These are phyloP conservation scores for Ashinkailepas kermadecensis DNA, from an alignment of 2,888 invertebrate genomes.

Conservation along the genomic window DNA sequence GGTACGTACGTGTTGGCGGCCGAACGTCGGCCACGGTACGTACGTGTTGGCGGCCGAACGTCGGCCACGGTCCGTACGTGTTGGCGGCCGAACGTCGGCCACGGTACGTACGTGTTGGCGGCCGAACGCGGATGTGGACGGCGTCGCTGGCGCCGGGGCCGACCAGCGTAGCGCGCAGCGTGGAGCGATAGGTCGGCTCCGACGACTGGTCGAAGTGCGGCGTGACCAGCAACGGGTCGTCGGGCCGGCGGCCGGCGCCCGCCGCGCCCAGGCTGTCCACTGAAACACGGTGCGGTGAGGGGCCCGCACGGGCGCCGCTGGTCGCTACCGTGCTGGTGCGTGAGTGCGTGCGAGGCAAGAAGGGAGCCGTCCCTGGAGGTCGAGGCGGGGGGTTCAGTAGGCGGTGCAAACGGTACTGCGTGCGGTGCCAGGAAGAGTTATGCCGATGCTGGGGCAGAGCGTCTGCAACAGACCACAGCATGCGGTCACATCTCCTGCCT, in stretches of 20 bases:
- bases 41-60: no score
- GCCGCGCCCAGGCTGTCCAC: not conserved
- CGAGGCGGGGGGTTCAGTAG: not conserved
- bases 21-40: no score
- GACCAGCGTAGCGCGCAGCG: not conserved
- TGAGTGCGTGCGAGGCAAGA: not conserved
- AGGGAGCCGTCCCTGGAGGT: not conserved
- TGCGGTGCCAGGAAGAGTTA: not conserved
- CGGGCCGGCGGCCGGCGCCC: not conserved
- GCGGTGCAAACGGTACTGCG: conserved; percentile 14
- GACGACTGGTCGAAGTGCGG: not conserved
- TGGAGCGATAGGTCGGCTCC: not conserved
- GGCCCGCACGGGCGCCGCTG: no score
- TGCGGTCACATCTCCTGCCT: no score
- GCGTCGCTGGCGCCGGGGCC: not conserved
- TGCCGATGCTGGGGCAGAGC: not conserved
- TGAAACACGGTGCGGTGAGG: not conserved
- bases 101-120: not conserved
- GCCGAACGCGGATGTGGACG: not conserved
- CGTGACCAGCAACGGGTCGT: not conserved
- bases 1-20: no score
- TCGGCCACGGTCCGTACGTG: no score
- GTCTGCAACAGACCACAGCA: not conserved
- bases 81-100: not conserved
- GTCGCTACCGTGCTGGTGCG: not conserved